Evolutionary conservation across 2,888 invertebrate species (phyloP), one percentile per base, ranked within the genome.

Genomic region (Venusia cambrica): DNA sequence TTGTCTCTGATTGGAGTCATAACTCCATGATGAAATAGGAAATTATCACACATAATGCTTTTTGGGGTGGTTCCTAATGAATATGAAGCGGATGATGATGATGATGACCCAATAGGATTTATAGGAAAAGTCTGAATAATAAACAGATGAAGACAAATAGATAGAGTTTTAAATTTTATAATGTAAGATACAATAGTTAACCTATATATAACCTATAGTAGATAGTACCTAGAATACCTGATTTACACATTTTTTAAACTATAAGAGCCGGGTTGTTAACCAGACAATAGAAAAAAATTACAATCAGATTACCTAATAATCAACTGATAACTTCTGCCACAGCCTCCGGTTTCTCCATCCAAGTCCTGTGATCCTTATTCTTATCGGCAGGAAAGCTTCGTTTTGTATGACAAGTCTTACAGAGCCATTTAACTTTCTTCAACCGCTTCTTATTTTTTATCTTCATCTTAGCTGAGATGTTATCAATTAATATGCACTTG

Each of bases 301-400:
- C 10, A 6, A 15, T 14, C 7, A 20, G 13, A 8, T 28, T 15
- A 11, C 8, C 27, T 5, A 14, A 13, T 21, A n/a, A n/a, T 45
- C 48, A 69, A 48, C 50, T 58, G 22, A 79, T 67, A 35, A 76
- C 64, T 65, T 89, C 87, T 19, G 88, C 57, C 8, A 89, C 57
- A 17, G 90, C 81, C 49, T 89, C 87, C 0, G 77, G 67, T 44
- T 74, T 81, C 29, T 90, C 88, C 0, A 74, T 48, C 91, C 90
- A 91, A 5, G 90, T 48, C 51, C 68, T 77, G 35, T 89, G 75
- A 22, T 80, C 73, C 27, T 62, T 72, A 7, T 67, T 45, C 17
- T 63, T 75, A 14, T 67, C 51, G 1, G 67, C 63, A 0, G 72
- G 75, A 37, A 73, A 65, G 4, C 14, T 54, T 44, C 59, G 75